Percentiles rank a stretch among this genome's conserved stretches.
phyloP scores from a whole-genome alignment of 2,888 invertebrate genomes.

The Micoletzkya japonica region DNA sequence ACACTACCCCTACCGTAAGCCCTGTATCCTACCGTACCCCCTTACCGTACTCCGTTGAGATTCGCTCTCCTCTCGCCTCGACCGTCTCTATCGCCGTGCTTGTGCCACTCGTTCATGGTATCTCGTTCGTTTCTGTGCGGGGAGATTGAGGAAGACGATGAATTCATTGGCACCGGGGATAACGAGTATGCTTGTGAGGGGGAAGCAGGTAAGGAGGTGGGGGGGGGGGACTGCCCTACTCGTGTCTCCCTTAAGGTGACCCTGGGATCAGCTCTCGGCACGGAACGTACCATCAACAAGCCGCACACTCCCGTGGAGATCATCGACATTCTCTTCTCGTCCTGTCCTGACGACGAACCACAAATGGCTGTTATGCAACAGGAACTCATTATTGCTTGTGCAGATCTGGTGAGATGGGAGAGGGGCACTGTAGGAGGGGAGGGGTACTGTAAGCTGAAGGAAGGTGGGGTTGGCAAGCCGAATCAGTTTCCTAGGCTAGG shows the following conservation, averaged over 20 bases:
- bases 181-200: constrained; percentile 93
- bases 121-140: constrained; percentile 86
- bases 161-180: constrained; percentile 98
- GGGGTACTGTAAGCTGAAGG: background rate
- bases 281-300: constrained; percentile 94
- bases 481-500: background rate
- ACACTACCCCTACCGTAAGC: background rate
- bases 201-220: constrained; percentile 85
- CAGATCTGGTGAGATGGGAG: constrained; percentile 48
- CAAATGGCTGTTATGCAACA: constrained; percentile 90
- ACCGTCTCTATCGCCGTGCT: constrained; percentile 66
- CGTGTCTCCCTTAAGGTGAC: constrained; percentile 39
- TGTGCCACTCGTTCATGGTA: constrained; percentile 63
- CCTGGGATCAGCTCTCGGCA: constrained; percentile 62
- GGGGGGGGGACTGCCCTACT: no score
- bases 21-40: no score
- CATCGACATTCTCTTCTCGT: constrained; percentile 81
- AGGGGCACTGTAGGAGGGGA: background rate
- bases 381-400: constrained; percentile 78
- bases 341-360: constrained; percentile 80
- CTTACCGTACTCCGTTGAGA: no score
- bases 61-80: constrained; percentile 53
- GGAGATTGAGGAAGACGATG: constrained; percentile 87
- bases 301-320: constrained; percentile 96
- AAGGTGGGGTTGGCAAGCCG: background rate